Evolutionary conservation across 2,888 invertebrate genomes (phyloP).

Genomic region (Himalopsyche kuldschensis): DNA sequence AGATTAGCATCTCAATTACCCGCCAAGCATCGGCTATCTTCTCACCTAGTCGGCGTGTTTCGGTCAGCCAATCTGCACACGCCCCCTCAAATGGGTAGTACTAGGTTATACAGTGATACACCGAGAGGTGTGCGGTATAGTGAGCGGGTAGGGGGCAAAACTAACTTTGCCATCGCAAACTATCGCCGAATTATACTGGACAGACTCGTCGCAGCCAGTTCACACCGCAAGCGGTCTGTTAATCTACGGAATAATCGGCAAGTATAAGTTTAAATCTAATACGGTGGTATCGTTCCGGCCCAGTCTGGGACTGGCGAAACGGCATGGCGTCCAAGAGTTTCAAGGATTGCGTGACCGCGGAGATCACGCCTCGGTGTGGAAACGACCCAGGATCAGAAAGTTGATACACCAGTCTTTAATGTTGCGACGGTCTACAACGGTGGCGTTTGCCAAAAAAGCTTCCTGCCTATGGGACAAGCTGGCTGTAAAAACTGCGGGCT

Average conservation of each 20-base stretch:
- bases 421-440: neutral
- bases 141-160: neutral
- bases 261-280: constrained; percentile 35
- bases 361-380: neutral
- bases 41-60: constrained; percentile 2
- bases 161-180: constrained; percentile 25
- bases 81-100: neutral
- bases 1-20: constrained; percentile 25
- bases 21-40: constrained; percentile 5
- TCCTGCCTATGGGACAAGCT: neutral
- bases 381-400: constrained; percentile 4
- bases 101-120: neutral
- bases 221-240: constrained; percentile 32
- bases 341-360: constrained; percentile 7
- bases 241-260: constrained; percentile 32
- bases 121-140: neutral
- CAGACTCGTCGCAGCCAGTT: constrained; percentile 11
- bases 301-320: neutral
- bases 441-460: neutral
- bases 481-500: neutral
- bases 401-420: neutral
- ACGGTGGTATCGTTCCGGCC: constrained; percentile 23
- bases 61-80: neutral
- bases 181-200: constrained; percentile 18
- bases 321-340: constrained; percentile 6